Conservation (phyloP, 2,797 vertebrate species). For the Aphelocoma californica region DNA sequence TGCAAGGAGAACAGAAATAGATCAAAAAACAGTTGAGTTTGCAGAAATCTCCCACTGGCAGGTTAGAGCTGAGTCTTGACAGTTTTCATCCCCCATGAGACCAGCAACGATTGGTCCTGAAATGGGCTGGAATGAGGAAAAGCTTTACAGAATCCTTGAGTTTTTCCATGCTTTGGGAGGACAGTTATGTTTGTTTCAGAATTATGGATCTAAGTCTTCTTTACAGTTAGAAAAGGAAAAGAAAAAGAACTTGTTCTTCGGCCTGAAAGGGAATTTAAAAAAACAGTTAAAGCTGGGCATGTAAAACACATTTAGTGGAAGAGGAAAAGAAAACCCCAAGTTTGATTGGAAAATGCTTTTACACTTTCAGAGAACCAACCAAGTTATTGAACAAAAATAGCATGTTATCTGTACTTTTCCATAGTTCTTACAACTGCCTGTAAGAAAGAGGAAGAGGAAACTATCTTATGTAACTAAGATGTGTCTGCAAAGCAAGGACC, state of each 20-base stretch:
- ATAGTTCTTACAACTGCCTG: not conserved
- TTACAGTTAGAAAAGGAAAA: not conserved
- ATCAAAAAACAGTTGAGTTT: not conserved
- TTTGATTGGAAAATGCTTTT: not conserved
- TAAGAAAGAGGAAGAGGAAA: conserved; percentile 20
- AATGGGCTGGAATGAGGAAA: not conserved
- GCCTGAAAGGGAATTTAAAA: not conserved
- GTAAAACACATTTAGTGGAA: not conserved
- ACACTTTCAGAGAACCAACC: not conserved
- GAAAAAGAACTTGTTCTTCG: not conserved
- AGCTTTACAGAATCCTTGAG: not conserved
- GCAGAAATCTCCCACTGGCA: not conserved
- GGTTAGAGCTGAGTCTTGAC: not conserved
- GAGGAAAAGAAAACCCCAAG: not conserved
- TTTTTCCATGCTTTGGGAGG: not conserved
- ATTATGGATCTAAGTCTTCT: not conserved
- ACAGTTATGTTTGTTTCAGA: not conserved
- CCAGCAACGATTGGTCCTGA: not conserved
- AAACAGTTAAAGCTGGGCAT: not conserved
- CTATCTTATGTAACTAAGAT: not conserved
- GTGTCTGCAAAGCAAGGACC: not conserved
- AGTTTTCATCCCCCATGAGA: not conserved
- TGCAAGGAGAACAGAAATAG: not conserved
- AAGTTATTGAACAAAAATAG: not conserved
- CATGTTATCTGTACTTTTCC: not conserved